Conservation (phyloP, 2,797 vertebrate species). For the Rousettus madagascariensis region DNA sequence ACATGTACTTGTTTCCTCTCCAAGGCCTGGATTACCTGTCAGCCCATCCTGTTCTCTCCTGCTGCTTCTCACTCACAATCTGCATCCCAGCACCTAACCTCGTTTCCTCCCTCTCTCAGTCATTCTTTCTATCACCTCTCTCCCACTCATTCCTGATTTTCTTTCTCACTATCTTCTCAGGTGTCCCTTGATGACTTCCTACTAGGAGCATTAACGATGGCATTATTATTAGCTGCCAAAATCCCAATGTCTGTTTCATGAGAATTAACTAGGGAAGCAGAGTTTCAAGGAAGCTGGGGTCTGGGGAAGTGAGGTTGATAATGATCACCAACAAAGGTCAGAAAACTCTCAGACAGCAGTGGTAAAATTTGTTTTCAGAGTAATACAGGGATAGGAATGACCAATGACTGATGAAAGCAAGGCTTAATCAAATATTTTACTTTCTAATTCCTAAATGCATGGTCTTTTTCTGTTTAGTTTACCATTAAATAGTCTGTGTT, state of each 20-base stretch:
- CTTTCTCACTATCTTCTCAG: background rate
- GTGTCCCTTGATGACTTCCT: background rate
- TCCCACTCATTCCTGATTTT: background rate
- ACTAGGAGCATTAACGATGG: background rate
- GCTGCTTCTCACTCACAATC: background rate
- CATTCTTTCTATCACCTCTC: background rate
- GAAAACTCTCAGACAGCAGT: background rate
- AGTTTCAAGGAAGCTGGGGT: background rate
- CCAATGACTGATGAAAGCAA: background rate
- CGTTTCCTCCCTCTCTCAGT: background rate
- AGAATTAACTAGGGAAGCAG: background rate
- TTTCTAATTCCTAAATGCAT: background rate
- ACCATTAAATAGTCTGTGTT: slow-evolving; percentile 17
- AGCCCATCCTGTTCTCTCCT: background rate
- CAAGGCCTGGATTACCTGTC: background rate
- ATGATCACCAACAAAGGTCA: background rate
- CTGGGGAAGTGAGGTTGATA: background rate
- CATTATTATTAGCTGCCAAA: background rate
- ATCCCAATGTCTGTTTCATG: background rate
- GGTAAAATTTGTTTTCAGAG: background rate
- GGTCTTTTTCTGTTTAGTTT: background rate
- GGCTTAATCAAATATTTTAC: background rate
- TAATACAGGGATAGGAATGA: background rate
- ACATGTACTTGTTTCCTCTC: background rate
- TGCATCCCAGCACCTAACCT: background rate